Percentiles rank a stretch among this genome's conserved stretches.
phyloP scores from a whole-genome alignment of 53 echinoderm and acorn worm genomes.

The Echinometra lucunter region DNA sequence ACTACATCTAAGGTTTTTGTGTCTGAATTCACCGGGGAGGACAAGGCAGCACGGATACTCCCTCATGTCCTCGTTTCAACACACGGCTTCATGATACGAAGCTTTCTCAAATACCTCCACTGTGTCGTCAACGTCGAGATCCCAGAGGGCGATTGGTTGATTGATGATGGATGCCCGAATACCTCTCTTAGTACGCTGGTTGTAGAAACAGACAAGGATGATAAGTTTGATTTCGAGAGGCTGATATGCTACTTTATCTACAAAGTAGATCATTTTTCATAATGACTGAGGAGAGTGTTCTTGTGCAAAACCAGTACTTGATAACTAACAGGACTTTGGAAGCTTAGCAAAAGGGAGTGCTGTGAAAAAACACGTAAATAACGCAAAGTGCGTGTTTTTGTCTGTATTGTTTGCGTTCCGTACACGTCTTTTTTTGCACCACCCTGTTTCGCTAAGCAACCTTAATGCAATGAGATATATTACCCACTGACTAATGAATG shows the following conservation, averaged over 20 bases:
- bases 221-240: constrained; percentile 62
- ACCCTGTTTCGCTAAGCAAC: too few relatives aligned
- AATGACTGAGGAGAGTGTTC: background rate
- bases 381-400: too few relatives aligned
- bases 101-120: constrained; percentile 62
- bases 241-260: constrained; percentile 61
- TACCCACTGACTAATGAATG: too few relatives aligned
- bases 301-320: background rate
- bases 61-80: constrained; percentile 68
- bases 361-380: too few relatives aligned
- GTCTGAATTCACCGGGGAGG: constrained; percentile 52
- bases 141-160: constrained; percentile 54
- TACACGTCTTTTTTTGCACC: too few relatives aligned
- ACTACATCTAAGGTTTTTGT: constrained; percentile 47
- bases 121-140: constrained; percentile 55
- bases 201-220: constrained; percentile 50
- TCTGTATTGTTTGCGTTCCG: too few relatives aligned
- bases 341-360: background rate
- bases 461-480: too few relatives aligned
- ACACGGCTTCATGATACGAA: constrained; percentile 68
- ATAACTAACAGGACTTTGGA: background rate
- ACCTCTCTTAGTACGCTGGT: constrained; percentile 65
- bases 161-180: constrained; percentile 68
- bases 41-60: constrained; percentile 4
- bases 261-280: constrained; percentile 50